A percentile compares a stretch with the other conserved stretches of the same genome.
Evolutionary conservation across 2,113 vertebrate species (phyloP).

Genomic region (Rhinolophus sinicus): DNA sequence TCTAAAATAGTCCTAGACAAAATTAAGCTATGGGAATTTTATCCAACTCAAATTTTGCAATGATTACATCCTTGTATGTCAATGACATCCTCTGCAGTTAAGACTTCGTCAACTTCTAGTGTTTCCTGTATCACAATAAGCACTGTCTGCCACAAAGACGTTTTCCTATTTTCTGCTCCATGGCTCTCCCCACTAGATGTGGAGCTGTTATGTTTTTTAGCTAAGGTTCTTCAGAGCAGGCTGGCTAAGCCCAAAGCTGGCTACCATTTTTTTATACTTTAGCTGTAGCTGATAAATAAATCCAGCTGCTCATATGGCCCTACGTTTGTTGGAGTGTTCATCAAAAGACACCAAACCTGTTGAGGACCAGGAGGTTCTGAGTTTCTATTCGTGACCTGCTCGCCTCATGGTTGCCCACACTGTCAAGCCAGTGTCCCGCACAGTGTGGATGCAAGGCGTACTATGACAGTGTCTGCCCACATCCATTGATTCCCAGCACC

Average conservation of each 20-base stretch:
- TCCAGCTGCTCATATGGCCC: background rate
- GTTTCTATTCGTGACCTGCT: background rate
- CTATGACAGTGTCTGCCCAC: conserved; percentile 35
- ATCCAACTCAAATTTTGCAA: background rate
- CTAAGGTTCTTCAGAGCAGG: background rate
- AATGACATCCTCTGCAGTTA: background rate
- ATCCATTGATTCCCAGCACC: conserved; percentile 54
- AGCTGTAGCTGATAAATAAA: background rate
- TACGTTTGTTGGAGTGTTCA: background rate
- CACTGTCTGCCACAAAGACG: background rate
- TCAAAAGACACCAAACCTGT: background rate
- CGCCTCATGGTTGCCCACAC: conserved; percentile 7
- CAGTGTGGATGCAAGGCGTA: background rate
- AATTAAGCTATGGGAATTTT: background rate
- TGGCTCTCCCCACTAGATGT: background rate
- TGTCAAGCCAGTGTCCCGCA: conserved; percentile 50
- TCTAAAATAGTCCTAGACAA: conserved; percentile 37
- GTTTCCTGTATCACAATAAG: background rate
- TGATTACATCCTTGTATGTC: background rate
- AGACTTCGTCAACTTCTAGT: background rate
- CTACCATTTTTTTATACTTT: background rate
- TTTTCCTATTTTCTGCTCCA: background rate
- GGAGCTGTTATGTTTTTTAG: background rate
- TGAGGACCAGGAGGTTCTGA: background rate
- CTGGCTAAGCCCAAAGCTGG: background rate